A percentile compares a stretch with the other conserved stretches of the same genome.
Conservation (phyloP, 1,140 invertebrate genomes). For the Drosophila saltans region DNA sequence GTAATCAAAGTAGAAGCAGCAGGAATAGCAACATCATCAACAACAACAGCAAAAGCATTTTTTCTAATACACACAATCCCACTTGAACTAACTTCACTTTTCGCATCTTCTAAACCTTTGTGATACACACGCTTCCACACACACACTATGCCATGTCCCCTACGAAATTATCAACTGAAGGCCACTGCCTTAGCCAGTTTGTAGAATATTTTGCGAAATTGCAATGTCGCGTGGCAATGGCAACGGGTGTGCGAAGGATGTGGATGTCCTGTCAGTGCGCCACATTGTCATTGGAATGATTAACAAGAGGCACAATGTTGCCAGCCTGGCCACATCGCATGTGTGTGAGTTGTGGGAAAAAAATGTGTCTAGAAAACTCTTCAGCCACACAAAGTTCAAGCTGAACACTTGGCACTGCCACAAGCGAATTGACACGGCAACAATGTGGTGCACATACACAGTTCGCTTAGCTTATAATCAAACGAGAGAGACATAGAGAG, state of each 20-base stretch:
- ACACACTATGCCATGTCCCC: not conserved
- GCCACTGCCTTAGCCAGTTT: constrained; percentile 41
- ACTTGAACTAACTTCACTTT: not conserved
- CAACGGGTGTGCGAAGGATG: constrained; percentile 5
- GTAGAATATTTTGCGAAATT: constrained; percentile 16
- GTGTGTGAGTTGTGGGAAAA: not conserved
- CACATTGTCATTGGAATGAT: constrained; percentile 64
- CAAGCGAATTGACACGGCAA: constrained; percentile 67
- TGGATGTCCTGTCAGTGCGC: constrained; percentile 16
- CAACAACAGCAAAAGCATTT: constrained; percentile 8
- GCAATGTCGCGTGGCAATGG: constrained; percentile 12
- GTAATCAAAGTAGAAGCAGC: constrained; percentile 32
- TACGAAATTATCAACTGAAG: constrained; percentile 18
- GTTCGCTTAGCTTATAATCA: constrained; percentile 55
- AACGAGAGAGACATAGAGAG: constrained; percentile 28
- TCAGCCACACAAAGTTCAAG: constrained; percentile 56
- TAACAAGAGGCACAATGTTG: constrained; percentile 53
- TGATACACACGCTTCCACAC: not conserved
- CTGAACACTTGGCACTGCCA: constrained; percentile 52
- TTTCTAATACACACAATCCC: constrained; percentile 18
- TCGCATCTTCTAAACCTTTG: constrained; percentile 4
- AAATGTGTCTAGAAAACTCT: constrained; percentile 25
- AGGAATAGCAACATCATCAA: not conserved
- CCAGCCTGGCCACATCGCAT: constrained; percentile 6
- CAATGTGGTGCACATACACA: constrained; percentile 47